phyloP scores from a whole-genome alignment of 2,113 vertebrate species.

The Myotis davidii region DNA sequence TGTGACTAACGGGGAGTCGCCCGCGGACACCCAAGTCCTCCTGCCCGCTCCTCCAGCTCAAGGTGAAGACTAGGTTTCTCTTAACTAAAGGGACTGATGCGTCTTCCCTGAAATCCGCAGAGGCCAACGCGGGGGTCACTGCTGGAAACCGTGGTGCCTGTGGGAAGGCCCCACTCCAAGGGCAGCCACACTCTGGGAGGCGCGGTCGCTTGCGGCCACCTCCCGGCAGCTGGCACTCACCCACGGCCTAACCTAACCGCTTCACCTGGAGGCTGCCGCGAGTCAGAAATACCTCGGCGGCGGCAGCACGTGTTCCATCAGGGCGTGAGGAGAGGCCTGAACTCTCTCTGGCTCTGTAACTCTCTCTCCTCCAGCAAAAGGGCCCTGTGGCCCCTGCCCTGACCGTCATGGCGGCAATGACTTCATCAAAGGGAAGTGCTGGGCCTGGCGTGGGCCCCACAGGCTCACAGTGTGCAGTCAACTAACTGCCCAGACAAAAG shows the following conservation, averaged over 20 bases:
- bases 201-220: fast-evolving
- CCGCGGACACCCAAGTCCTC: not conserved
- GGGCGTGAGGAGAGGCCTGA: too few relatives aligned
- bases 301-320: fast-evolving
- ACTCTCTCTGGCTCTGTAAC: not conserved
- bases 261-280: not conserved
- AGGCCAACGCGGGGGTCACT: not conserved
- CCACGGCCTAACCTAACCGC: not conserved
- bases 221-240: not conserved
- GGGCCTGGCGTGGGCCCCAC: not conserved
- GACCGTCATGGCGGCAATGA: too few relatives aligned
- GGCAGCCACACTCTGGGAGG: too few relatives aligned
- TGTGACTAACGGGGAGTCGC: not conserved
- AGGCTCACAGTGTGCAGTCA: fast-evolving
- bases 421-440: not conserved
- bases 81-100: not conserved
- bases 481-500: fast-evolving
- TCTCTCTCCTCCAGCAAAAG: not conserved
- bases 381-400: not conserved
- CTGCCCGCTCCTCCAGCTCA: not conserved
- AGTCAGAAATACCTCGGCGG: not conserved
- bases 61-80: not conserved
- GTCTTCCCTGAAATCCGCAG: not conserved
- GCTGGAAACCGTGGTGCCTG: not conserved
- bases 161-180: too few relatives aligned